Conservation (phyloP, 2,797 vertebrate genomes). For the Tokudaia muenninki region DNA sequence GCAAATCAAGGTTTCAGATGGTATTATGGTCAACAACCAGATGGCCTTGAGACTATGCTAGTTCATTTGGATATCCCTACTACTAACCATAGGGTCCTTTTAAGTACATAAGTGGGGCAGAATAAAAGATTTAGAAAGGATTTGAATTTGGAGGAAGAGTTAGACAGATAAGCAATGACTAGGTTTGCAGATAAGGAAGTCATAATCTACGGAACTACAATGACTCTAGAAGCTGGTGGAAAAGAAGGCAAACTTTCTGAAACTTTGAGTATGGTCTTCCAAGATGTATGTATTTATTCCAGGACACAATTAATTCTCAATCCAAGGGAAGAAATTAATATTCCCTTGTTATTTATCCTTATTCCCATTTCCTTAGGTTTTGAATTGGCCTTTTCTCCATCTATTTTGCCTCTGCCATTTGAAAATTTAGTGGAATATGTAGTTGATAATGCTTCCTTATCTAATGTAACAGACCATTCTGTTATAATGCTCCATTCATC, state of each 20-base stretch:
- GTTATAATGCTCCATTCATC: slow-evolving; percentile 11
- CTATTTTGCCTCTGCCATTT: slow-evolving; percentile 21
- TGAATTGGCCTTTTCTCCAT: slow-evolving; percentile 30
- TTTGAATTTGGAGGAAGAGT: neutral
- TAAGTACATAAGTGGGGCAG: neutral
- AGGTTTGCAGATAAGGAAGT: neutral
- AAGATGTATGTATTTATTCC: slow-evolving; percentile 45
- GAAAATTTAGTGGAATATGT: slow-evolving; percentile 29
- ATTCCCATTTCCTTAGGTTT: slow-evolving; percentile 51
- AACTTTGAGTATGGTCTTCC: neutral
- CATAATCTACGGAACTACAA: neutral
- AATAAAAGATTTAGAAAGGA: slow-evolving; percentile 2
- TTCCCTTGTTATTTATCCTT: slow-evolving; percentile 46
- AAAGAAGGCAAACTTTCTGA: neutral
- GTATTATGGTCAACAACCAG: slow-evolving; percentile 1
- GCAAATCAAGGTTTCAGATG: slow-evolving; percentile 8
- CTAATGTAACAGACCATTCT: slow-evolving; percentile 28
- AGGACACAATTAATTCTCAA: slow-evolving; percentile 57
- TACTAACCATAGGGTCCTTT: neutral
- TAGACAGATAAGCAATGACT: neutral
- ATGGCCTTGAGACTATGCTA: neutral
- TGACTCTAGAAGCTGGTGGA: neutral
- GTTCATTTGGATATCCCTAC: neutral
- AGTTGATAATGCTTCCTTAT: slow-evolving; percentile 44
- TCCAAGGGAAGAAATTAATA: slow-evolving; percentile 62